Evolutionary conservation across 2,888 invertebrate genomes (phyloP), one percentile per base, ranked within the genome.

Genomic region (Caenorhabditis sp.): DNA sequence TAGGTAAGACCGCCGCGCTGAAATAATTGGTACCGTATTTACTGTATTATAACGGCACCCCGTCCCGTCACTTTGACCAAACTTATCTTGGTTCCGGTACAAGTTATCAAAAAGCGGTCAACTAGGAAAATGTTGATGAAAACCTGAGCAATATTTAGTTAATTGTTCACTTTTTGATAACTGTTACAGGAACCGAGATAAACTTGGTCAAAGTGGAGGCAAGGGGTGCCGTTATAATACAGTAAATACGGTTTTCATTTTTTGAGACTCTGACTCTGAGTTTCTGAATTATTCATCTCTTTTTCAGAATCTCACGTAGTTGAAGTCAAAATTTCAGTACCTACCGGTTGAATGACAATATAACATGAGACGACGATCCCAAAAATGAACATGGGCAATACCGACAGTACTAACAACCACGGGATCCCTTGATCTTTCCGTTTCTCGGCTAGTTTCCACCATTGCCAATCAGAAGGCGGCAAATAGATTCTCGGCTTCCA

Each of bases 1-100:
- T 82, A 82, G 6, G 69, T 77, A 12, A 82, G 26, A 31, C 76
- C 82, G n/a, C 76, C 76, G 14, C 72, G 64, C 82, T 82, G 68
- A 38, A 80, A 72, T 35, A 24, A 19, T 1, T 54, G n/a, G 5
- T 6, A 19, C 19, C 3, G n/a, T 22, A n/a, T n/a, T n/a, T n/a
- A n/a, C n/a, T n/a, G n/a, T n/a, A n/a, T n/a, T n/a, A n/a, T n/a
- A n/a, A n/a, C n/a, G n/a, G n/a, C n/a, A n/a, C n/a, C n/a, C n/a
- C n/a, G n/a, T n/a, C n/a, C n/a, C n/a, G n/a, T n/a, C n/a, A n/a
- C n/a, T n/a, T n/a, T n/a, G n/a, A n/a, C n/a, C n/a, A n/a, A n/a
- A n/a, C n/a, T n/a, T n/a, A n/a, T n/a, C n/a, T n/a, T n/a, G n/a
- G n/a, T n/a, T n/a, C n/a, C n/a, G n/a, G n/a, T n/a, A n/a, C n/a